Evolutionary conservation across 2,888 invertebrate species (phyloP).

Genomic region (Stramonita haemastoma): DNA sequence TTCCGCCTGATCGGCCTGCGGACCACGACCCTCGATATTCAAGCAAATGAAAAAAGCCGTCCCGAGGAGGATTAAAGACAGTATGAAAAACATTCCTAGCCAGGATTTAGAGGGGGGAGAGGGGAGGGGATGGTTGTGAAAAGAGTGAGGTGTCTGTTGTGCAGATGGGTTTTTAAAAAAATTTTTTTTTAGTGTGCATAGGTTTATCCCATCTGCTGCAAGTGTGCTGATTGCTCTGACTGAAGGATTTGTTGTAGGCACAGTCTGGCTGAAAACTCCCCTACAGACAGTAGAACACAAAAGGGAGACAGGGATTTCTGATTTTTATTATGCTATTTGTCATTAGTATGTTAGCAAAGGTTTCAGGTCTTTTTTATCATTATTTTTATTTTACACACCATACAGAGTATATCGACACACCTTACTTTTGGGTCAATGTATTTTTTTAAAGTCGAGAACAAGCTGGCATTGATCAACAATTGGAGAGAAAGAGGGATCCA

Average conservation of each 20-base stretch:
- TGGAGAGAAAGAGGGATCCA: too few relatives aligned
- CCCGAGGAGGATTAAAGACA: constrained; percentile 5
- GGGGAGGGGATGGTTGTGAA: background rate
- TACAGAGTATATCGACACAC: too few relatives aligned
- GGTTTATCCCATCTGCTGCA: constrained; percentile 1
- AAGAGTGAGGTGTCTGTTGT: background rate
- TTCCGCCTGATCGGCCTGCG: constrained; percentile 20
- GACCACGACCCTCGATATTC: constrained; percentile 32
- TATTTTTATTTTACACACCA: too few relatives aligned
- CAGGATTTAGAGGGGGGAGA: constrained; percentile 6
- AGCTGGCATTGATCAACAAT: too few relatives aligned
- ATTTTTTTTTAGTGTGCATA: background rate
- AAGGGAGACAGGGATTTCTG: background rate
- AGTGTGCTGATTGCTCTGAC: too few relatives aligned
- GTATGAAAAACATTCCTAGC: constrained; percentile 20
- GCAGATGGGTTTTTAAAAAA: too few relatives aligned
- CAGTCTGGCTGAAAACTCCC: too few relatives aligned
- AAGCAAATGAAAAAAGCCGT: constrained; percentile 34
- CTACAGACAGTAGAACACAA: background rate
- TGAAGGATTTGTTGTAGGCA: too few relatives aligned
- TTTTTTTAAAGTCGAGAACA: too few relatives aligned
- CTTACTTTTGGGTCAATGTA: too few relatives aligned
- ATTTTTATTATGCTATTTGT: background rate
- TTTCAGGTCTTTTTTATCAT: too few relatives aligned
- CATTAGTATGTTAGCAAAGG: too few relatives aligned